Evolutionary conservation across 2,888 invertebrate species (phyloP).

Genomic region (Hololepta plana): DNA sequence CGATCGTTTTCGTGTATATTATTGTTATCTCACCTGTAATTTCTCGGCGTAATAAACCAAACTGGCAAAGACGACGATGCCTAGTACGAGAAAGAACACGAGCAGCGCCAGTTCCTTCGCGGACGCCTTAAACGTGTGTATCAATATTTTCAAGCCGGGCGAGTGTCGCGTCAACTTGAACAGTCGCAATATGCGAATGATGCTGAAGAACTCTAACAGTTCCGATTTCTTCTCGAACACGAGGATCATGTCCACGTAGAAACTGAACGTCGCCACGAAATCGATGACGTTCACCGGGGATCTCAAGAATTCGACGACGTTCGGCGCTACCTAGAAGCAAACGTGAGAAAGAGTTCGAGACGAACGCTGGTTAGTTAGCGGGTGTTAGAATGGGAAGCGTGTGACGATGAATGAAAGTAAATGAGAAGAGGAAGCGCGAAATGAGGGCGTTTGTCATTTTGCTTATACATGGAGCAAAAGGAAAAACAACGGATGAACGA

Average conservation of each 20-base stretch:
- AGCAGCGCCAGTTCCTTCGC: slow-evolving; percentile 91
- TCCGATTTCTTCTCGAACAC: slow-evolving; percentile 89
- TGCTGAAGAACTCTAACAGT: slow-evolving; percentile 93
- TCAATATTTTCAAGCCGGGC: slow-evolving; percentile 92
- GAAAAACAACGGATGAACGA: too few relatives aligned
- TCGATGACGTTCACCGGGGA: slow-evolving; percentile 96
- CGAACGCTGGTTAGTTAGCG: too few relatives aligned
- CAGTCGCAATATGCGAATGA: slow-evolving; percentile 92
- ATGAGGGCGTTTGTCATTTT: too few relatives aligned
- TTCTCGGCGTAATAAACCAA: slow-evolving; percentile 96
- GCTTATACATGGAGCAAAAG: too few relatives aligned
- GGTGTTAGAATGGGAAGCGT: too few relatives aligned
- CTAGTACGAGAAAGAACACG: slow-evolving; percentile 94
- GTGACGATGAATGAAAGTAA: too few relatives aligned
- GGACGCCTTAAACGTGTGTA: slow-evolving; percentile 93
- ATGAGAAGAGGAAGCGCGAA: too few relatives aligned
- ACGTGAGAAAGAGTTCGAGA: too few relatives aligned
- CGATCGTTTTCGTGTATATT: too few relatives aligned
- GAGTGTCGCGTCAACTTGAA: slow-evolving; percentile 95
- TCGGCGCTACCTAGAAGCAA: too few relatives aligned
- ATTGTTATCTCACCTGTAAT: too few relatives aligned
- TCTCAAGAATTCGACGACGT: slow-evolving; percentile 86
- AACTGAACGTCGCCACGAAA: slow-evolving; percentile 95
- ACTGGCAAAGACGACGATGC: slow-evolving; percentile 96
- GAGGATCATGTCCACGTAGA: slow-evolving; percentile 88